Evolutionary conservation across 2,113 vertebrate species (phyloP), one percentile per base, ranked within the genome.

Genomic region (Tringa solitaria): DNA sequence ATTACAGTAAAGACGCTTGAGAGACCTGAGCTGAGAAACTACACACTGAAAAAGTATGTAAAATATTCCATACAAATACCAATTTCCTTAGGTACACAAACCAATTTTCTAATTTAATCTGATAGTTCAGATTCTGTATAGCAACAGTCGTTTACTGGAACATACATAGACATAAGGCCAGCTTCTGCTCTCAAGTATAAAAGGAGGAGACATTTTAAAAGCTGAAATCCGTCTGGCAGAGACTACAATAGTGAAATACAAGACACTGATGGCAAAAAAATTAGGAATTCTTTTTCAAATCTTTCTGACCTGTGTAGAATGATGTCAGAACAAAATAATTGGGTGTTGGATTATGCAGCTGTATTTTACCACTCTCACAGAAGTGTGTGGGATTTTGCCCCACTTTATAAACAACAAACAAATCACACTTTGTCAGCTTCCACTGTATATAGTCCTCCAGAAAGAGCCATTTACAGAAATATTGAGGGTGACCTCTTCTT

Each of bases 401-500:
- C 61, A 33, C 79, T 95, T 90, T 56, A 69, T 53, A 48, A 39
- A 85, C 46, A 84, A 41, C 35, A 59, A 57, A 94, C 35, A 94
- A 94, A 93, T 89, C 68, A 93, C 15, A 50, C 39, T 92, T 86
- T 69, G 43, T 85, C 61, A 96, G 39, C 24, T 64, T 96, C 95
- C 95, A 74, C 81, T 6, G 10, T 90, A 89, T 18, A 94, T 53
- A 87, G 74, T 93, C 32, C 45, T 79, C 56, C 46, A 96, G 77
- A 97, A 97, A 96, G 76, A 95, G 65, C 65, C 85, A 84, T 95
- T 97, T 97, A 92, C 70, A 93, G 94, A 97, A 98, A 96, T 97
- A 98, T 98, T 97, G 95, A 96, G 88, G 95, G 76, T 97, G 98
- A 98, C 97, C 97, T 97, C 94, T 96, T 91, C 92, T 97, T 96